These are phyloP conservation scores for Scomber japonicus DNA, from an alignment of 2,113 vertebrate species.

Conservation along the genomic window DNA sequence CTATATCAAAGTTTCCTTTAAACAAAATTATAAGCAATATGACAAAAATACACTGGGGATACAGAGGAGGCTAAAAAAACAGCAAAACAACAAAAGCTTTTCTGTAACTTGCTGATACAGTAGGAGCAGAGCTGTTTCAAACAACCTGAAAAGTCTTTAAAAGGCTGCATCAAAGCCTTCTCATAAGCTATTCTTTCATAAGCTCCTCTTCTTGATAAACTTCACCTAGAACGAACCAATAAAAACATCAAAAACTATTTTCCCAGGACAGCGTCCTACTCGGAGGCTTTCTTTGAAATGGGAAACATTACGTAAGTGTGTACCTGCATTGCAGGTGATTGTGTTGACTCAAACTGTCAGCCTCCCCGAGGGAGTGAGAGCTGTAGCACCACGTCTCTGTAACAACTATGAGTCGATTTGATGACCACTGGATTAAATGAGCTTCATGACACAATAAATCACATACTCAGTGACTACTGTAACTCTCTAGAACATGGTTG, in stretches of 20 bases:
- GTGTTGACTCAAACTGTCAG: constrained; percentile 48
- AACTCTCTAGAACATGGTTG: neutral
- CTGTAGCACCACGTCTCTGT: neutral
- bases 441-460: neutral
- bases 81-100: constrained; percentile 34
- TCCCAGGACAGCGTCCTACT: constrained; percentile 11
- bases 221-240: constrained; percentile 7
- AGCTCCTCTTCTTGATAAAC: constrained; percentile 39
- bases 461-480: neutral
- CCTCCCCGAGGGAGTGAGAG: constrained; percentile 20
- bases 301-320: constrained; percentile 27
- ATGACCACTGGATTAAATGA: neutral
- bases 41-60: constrained; percentile 21
- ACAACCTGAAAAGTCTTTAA: constrained; percentile 44
- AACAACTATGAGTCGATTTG: neutral
- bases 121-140: constrained; percentile 42
- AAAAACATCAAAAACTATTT: constrained; percentile 34
- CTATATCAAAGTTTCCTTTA: constrained; percentile 34
- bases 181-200: constrained; percentile 31
- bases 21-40: constrained; percentile 15
- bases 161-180: constrained; percentile 30
- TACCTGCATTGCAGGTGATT: constrained; percentile 46
- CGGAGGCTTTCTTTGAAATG: constrained; percentile 7
- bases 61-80: constrained; percentile 5
- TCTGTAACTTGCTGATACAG: constrained; percentile 29